A percentile compares a stretch with the other conserved stretches of the same genome.
phyloP scores from a whole-genome alignment of 1,140 invertebrate species.

The Lasioglossum albipes region DNA sequence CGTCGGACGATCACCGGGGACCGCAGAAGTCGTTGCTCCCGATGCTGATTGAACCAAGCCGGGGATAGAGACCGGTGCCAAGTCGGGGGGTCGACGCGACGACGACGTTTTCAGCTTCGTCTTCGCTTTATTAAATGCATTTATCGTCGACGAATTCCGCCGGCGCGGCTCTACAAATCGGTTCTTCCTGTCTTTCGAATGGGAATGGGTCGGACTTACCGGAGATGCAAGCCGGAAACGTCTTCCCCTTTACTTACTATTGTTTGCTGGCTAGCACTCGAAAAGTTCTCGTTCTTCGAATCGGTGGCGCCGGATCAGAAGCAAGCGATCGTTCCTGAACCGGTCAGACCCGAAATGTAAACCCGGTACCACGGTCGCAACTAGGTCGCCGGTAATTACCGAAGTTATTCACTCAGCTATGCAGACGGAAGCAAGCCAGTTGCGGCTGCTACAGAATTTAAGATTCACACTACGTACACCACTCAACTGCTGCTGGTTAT shows the following conservation, averaged over 20 bases:
- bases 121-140: not conserved
- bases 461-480: slow-evolving; percentile 53
- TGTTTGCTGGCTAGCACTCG: not conserved
- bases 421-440: slow-evolving; percentile 25
- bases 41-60: slow-evolving; percentile 17
- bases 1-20: not conserved
- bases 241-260: no score
- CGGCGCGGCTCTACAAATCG: not conserved
- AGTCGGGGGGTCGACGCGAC: not conserved
- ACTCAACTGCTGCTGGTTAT: not conserved
- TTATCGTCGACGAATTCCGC: not conserved
- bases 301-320: slow-evolving; percentile 18
- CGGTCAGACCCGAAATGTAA: slow-evolving; percentile 31
- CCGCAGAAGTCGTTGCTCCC: slow-evolving; percentile 15
- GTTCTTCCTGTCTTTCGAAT: not conserved
- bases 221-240: no score
- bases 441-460: slow-evolving; percentile 49
- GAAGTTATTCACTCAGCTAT: slow-evolving; percentile 61
- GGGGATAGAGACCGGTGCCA: slow-evolving; percentile 11
- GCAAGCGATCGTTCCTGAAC: slow-evolving; percentile 3
- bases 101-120: not conserved
- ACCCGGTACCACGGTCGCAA: slow-evolving; percentile 22
- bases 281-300: not conserved
- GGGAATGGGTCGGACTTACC: not conserved
- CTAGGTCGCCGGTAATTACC: slow-evolving; percentile 58